Percentiles rank a stretch among this genome's conserved stretches.
phyloP scores from a whole-genome alignment of 2,888 invertebrate genomes.

The Lumbricus terrestris region DNA sequence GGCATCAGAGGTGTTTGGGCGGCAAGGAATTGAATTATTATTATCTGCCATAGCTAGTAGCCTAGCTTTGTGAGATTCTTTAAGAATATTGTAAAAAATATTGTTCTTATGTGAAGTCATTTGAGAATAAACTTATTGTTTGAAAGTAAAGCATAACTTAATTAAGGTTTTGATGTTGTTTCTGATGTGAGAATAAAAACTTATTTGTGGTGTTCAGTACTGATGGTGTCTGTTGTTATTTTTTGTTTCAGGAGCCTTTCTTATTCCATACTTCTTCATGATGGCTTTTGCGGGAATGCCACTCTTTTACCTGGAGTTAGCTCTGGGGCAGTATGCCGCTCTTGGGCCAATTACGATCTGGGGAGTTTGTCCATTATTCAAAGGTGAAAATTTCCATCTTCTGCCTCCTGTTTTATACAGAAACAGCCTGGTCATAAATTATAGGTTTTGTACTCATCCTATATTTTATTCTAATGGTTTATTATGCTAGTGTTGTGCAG shows the following conservation, averaged over 20 bases:
- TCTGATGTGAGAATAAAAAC: not conserved
- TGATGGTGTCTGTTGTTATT: not conserved
- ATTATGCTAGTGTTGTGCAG: not conserved
- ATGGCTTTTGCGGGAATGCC: slow-evolving; percentile 76
- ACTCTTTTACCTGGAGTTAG: slow-evolving; percentile 77
- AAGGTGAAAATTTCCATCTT: slow-evolving; percentile 17
- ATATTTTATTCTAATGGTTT: not conserved
- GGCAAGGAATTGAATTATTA: not conserved
- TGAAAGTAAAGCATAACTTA: not conserved
- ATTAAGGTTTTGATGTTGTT: not conserved
- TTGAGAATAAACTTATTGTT: not conserved
- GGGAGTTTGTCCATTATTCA: slow-evolving; percentile 30
- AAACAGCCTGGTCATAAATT: not conserved
- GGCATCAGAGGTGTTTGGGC: not conserved
- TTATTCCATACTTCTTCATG: slow-evolving; percentile 77
- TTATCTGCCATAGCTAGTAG: not conserved
- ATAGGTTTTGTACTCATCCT: not conserved
- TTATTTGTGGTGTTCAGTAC: not conserved
- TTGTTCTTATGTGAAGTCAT: not conserved
- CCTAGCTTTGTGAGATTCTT: not conserved
- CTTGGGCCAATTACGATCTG: slow-evolving; percentile 71
- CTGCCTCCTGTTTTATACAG: not conserved
- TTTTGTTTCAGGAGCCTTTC: slow-evolving; percentile 61
- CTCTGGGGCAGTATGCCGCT: slow-evolving; percentile 76
- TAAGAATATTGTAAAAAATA: not conserved